A percentile compares a stretch with the other conserved stretches of the same genome.
Conservation (phyloP, 2,797 vertebrate species). For the Rhabdophis nuchalis region DNA sequence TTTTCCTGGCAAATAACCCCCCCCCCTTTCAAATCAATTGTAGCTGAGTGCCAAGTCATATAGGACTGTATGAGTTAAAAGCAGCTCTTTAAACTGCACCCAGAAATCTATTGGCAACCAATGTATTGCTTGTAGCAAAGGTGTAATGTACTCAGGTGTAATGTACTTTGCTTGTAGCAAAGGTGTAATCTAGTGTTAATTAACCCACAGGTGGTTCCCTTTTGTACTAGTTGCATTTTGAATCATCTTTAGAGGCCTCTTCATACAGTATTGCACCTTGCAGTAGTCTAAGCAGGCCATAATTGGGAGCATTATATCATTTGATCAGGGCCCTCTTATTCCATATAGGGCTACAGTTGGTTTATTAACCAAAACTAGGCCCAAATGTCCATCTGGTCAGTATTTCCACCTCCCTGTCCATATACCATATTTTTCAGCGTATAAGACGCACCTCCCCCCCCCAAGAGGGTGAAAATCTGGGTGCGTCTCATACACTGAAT, state of each 20-base stretch:
- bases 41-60: not conserved
- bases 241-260: not conserved
- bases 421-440: not conserved
- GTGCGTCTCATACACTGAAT: no score
- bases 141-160: not conserved
- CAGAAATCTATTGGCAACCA: not conserved
- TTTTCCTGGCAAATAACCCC: no score
- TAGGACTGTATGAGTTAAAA: not conserved
- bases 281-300: not conserved
- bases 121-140: not conserved
- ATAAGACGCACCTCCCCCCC: no score
- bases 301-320: not conserved
- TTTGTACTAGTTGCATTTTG: not conserved
- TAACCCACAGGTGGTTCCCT: not conserved
- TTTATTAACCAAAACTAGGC: not conserved
- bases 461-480: no score
- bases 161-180: not conserved
- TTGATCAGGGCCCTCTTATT: not conserved
- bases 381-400: not conserved
- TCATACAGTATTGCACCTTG: not conserved
- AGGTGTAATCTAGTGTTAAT: not conserved
- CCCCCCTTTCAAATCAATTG: not conserved
- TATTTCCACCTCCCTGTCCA: not conserved
- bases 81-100: not conserved
- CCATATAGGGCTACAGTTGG: not conserved